Percentiles rank a stretch among this genome's conserved stretches.
Evolutionary conservation across 2,113 vertebrate species (phyloP).

Genomic region (Cololabis saira): DNA sequence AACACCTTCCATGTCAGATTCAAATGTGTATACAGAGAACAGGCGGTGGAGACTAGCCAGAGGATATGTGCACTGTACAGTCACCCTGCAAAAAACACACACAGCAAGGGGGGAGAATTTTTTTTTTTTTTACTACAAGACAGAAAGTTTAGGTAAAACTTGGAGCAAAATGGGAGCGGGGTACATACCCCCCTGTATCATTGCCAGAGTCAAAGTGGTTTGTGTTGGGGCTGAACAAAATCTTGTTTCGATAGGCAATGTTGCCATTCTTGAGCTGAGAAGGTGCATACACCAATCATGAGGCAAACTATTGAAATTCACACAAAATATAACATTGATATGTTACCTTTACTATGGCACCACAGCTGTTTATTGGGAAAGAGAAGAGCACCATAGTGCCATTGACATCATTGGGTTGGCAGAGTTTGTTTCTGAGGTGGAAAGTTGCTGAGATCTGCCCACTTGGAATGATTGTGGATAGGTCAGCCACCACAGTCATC

Average conservation of each 20-base stretch:
- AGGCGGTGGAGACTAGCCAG: conserved; percentile 54
- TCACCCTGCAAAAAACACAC: conserved; percentile 52
- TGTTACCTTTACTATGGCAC: conserved; percentile 68
- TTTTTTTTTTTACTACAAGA: no score
- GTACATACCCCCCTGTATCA: background rate
- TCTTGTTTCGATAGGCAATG: conserved; percentile 78
- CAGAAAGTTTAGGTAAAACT: no score
- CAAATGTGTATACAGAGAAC: conserved; percentile 61
- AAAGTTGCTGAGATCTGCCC: conserved; percentile 30
- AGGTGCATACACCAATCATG: no score
- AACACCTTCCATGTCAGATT: conserved; percentile 53
- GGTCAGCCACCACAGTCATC: conserved; percentile 69
- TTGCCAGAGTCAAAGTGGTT: background rate
- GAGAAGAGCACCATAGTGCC: conserved; percentile 69
- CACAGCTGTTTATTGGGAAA: conserved; percentile 72
- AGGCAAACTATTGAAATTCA: no score
- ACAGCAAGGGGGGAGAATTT: no score
- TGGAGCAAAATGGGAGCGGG: no score
- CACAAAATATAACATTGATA: background rate
- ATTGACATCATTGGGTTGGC: conserved; percentile 63
- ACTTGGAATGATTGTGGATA: conserved; percentile 39
- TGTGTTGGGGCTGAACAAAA: conserved; percentile 14
- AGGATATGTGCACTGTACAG: conserved; percentile 63
- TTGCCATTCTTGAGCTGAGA: conserved; percentile 40
- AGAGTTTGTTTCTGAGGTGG: conserved; percentile 59